A percentile compares a stretch with the other conserved stretches of the same genome.
Conservation (phyloP, 2,797 vertebrate species). For the Ctenopoma kingsleyae region DNA sequence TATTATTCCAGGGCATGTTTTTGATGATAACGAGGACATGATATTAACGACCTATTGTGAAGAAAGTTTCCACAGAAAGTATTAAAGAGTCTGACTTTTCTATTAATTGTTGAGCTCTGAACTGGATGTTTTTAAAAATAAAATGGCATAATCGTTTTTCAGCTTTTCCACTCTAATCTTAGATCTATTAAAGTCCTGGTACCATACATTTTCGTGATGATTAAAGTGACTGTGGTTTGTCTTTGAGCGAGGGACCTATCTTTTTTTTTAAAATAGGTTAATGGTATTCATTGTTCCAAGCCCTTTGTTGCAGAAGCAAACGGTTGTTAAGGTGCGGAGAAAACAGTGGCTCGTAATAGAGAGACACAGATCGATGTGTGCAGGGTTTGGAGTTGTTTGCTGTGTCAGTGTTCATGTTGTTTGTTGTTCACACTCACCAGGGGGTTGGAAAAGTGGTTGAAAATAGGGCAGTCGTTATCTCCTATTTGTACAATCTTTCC, state of each 20-base stretch:
- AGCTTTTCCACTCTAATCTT: background rate
- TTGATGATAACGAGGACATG: too few relatives aligned
- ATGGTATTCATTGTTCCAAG: background rate
- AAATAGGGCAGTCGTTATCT: background rate
- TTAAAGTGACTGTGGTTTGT: background rate
- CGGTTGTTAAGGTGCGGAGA: conserved; percentile 21
- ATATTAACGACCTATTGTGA: too few relatives aligned
- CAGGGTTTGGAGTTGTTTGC: conserved; percentile 26
- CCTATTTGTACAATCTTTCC: background rate
- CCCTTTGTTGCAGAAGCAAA: conserved; percentile 10
- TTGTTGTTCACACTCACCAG: conserved; percentile 6
- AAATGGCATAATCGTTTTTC: background rate
- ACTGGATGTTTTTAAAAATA: background rate
- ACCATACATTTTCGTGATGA: background rate
- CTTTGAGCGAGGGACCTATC: background rate
- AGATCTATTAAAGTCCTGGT: background rate
- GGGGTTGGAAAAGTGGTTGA: background rate
- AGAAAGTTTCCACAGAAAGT: background rate
- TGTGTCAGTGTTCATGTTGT: conserved; percentile 3
- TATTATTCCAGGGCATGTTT: too few relatives aligned
- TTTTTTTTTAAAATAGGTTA: background rate
- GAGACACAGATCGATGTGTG: conserved; percentile 27
- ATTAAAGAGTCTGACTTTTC: background rate
- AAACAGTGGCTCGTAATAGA: conserved; percentile 12
- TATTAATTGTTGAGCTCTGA: background rate